Evolutionary conservation across 2,113 vertebrate species (phyloP).

Genomic region (Lophius piscatorius): DNA sequence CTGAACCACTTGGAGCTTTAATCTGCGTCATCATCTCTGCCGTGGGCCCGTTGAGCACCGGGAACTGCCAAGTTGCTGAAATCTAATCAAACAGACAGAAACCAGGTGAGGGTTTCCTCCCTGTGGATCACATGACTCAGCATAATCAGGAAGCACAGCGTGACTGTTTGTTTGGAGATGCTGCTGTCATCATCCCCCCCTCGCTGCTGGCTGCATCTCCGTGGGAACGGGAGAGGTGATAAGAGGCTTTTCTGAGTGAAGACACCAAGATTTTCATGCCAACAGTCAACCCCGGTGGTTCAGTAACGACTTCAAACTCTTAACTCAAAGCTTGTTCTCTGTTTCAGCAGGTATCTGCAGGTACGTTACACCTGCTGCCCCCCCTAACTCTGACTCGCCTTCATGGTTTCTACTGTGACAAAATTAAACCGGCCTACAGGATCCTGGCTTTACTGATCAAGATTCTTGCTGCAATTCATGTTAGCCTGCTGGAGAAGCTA

Average conservation of each 20-base stretch:
- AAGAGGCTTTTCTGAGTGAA: not conserved
- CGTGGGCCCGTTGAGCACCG: not conserved
- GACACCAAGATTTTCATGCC: not conserved
- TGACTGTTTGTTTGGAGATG: slow-evolving; percentile 11
- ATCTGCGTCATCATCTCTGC: slow-evolving; percentile 14
- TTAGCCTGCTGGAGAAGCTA: no score
- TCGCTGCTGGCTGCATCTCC: no score
- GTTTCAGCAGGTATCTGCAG: no score
- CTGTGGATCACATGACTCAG: slow-evolving; percentile 15
- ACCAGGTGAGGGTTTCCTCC: not conserved
- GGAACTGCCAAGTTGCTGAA: slow-evolving; percentile 10
- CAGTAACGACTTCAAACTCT: no score
- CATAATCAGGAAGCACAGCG: not conserved
- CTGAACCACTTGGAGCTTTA: not conserved
- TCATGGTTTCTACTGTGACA: no score
- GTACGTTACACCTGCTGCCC: no score
- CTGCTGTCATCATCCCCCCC: slow-evolving; percentile 3
- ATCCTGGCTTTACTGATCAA: no score
- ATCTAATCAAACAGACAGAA: not conserved
- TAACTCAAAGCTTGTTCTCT: no score
- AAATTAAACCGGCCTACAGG: no score
- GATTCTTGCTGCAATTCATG: no score
- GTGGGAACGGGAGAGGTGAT: slow-evolving; percentile 7
- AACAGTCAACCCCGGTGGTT: no score
- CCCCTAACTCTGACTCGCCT: no score